Evolutionary conservation across 2,888 invertebrate species (phyloP).

Genomic region (Megamerina dolium): DNA sequence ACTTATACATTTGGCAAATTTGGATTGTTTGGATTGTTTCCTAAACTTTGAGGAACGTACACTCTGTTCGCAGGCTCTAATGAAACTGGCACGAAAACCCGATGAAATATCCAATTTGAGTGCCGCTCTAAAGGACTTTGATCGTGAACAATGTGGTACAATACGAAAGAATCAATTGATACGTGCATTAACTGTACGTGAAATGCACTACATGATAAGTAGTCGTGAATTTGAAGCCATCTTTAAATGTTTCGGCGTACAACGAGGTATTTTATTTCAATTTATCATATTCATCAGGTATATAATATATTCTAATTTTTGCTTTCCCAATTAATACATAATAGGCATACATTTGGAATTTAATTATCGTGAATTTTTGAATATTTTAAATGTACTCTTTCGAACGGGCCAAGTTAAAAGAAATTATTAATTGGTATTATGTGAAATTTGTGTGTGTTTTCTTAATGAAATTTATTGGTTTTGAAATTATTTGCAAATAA

Average conservation of each 20-base stretch:
- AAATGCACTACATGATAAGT: conserved; percentile 59
- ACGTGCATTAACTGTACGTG: conserved; percentile 60
- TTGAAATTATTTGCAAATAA: too few relatives aligned
- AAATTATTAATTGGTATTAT: conserved; percentile 28
- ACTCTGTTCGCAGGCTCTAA: conserved; percentile 58
- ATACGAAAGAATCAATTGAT: conserved; percentile 59
- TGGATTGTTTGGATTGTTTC: conserved; percentile 58
- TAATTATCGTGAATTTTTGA: conserved; percentile 65
- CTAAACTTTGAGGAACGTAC: conserved; percentile 69
- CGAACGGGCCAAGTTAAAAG: conserved; percentile 52
- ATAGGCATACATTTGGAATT: conserved; percentile 54
- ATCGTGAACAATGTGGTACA: conserved; percentile 62
- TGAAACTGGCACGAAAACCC: conserved; percentile 61
- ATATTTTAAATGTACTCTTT: conserved; percentile 60
- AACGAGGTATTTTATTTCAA: conserved; percentile 50
- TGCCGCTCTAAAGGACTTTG: conserved; percentile 66
- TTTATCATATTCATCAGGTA: neutral
- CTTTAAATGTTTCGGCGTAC: conserved; percentile 67
- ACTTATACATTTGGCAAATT: conserved; percentile 62
- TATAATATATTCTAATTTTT: neutral
- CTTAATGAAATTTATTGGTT: too few relatives aligned
- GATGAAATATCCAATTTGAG: conserved; percentile 64
- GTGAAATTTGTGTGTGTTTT: too few relatives aligned
- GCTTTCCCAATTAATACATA: too few relatives aligned
- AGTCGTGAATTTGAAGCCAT: conserved; percentile 63